phyloP scores from a whole-genome alignment of 2,888 invertebrate species.

The Leptodirus hochenwartii region DNA sequence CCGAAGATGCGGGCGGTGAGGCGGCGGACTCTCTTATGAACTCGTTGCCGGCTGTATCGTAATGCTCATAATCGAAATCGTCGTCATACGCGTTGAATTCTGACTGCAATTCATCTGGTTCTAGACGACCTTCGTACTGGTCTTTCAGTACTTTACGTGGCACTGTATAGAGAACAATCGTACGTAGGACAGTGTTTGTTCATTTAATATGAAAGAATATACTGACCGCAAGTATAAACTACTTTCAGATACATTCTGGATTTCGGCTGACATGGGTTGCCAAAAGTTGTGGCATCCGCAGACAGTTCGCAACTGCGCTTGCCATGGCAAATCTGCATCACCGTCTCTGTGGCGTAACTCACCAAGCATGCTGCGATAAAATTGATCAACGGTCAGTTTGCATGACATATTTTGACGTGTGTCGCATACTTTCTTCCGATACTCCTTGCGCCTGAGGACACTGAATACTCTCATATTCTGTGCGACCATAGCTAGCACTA shows the following conservation, averaged over 20 bases:
- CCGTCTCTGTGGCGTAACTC: slow-evolving; percentile 78
- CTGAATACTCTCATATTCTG: slow-evolving; percentile 71
- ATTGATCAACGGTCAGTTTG: slow-evolving; percentile 7
- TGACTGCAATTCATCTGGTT: slow-evolving; percentile 49
- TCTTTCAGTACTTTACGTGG: slow-evolving; percentile 70
- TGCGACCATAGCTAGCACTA: slow-evolving; percentile 81
- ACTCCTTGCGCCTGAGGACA: slow-evolving; percentile 74
- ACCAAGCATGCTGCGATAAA: slow-evolving; percentile 60
- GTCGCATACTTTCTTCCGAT: slow-evolving; percentile 67
- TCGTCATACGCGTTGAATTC: slow-evolving; percentile 27
- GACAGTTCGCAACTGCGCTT: slow-evolving; percentile 60
- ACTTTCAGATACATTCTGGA: slow-evolving; percentile 73
- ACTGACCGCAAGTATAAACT: slow-evolving; percentile 75
- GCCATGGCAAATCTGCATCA: slow-evolving; percentile 70
- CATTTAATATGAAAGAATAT: slow-evolving; percentile 5
- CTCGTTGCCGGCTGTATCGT: slow-evolving; percentile 31
- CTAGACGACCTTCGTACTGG: slow-evolving; percentile 59
- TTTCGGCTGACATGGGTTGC: slow-evolving; percentile 61
- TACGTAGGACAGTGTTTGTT: slow-evolving; percentile 5
- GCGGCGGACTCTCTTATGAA: slow-evolving; percentile 37
- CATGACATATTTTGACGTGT: neutral
- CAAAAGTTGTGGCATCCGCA: slow-evolving; percentile 67
- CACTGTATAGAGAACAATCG: slow-evolving; percentile 31
- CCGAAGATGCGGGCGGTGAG: slow-evolving; percentile 33
- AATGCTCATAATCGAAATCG: slow-evolving; percentile 31